A percentile compares a stretch with the other conserved stretches of the same genome.
These are phyloP conservation scores for Enteromius afrohamiltoni DNA, from an alignment of 2,797 vertebrate genomes.

Conservation along the genomic window DNA sequence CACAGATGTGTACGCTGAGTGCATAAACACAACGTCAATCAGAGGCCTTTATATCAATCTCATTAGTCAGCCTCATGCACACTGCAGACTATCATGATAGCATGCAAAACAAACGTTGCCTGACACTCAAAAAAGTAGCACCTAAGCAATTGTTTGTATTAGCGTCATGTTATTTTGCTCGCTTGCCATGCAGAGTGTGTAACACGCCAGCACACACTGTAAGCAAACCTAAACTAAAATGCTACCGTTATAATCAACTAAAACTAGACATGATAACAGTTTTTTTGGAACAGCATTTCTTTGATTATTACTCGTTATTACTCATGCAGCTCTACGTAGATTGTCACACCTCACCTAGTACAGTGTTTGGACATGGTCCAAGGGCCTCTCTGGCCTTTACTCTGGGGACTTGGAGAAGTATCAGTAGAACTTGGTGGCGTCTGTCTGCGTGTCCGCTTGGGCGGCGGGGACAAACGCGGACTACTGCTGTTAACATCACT, in stretches of 20 bases:
- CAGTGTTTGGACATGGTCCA: conserved; percentile 91
- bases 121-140: not conserved
- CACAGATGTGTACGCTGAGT: not conserved
- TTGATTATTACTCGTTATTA: not conserved
- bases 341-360: conserved; percentile 82
- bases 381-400: conserved; percentile 89
- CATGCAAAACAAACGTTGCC: not conserved
- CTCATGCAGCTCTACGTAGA: not conserved
- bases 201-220: not conserved
- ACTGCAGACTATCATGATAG: not conserved
- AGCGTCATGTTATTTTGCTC: not conserved
- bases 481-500: conserved; percentile 93
- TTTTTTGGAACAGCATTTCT: not conserved
- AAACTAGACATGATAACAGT: not conserved
- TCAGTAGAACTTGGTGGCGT: conserved; percentile 92
- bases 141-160: not conserved
- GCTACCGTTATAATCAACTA: not conserved
- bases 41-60: not conserved
- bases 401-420: conserved; percentile 90
- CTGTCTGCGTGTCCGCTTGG: conserved; percentile 91
- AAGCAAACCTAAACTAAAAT: not conserved
- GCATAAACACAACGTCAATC: not conserved
- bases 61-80: not conserved
- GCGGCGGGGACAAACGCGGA: conserved; percentile 88
- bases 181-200: not conserved